Evolutionary conservation across 2,113 vertebrate genomes (phyloP), one percentile per base, ranked within the genome.

Genomic region (Rynchops niger): DNA sequence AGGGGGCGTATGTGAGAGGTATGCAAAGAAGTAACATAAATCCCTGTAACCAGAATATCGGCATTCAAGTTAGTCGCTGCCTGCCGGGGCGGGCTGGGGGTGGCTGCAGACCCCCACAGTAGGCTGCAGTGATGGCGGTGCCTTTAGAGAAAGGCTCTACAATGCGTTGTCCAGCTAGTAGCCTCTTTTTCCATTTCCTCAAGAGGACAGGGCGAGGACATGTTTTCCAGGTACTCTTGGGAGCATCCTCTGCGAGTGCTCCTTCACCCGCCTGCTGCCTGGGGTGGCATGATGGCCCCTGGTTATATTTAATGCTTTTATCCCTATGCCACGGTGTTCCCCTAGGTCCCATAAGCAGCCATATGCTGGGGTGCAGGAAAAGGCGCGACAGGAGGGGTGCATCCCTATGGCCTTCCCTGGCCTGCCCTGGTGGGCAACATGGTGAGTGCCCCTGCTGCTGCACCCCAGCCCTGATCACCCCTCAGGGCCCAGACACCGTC

Each of bases 21-120:
- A 72, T 88, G 82, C 53, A 56, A 96, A 86, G 56, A 85, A 79
- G 85, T 30, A 47, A 59, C 6, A 1, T 30, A 62, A 90, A 91
- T 90, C 92, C 96, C 95, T 93, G 85, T 94, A 81, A 77, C 70
- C 58, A 82, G 70, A 93, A 36, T 32, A 82, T 80, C 87, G 66
- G 82, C 0, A 0, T 82, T 96, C 84, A 85, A 88, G 81, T 93
- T 36, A 49, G 36, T 42, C n/a, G 56, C 47, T 87, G 74, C 85
- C 95, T 0, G 0, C 32, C 0, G 1, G 7, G 40, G 47, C 6
- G 2, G 74, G 82, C n/a, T 42, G 80, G n/a, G 50, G 72, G 49
- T 30, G 65, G 58, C 91, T 52, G 66, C 93, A 82, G 49, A 5
- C 15, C 78, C 80, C 61, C 0, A 0, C 9, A 18, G 29, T 11